Percentiles rank a stretch among this genome's conserved stretches.
Evolutionary conservation across 2,888 invertebrate genomes (phyloP).

Genomic region (Incurvaria masculella): DNA sequence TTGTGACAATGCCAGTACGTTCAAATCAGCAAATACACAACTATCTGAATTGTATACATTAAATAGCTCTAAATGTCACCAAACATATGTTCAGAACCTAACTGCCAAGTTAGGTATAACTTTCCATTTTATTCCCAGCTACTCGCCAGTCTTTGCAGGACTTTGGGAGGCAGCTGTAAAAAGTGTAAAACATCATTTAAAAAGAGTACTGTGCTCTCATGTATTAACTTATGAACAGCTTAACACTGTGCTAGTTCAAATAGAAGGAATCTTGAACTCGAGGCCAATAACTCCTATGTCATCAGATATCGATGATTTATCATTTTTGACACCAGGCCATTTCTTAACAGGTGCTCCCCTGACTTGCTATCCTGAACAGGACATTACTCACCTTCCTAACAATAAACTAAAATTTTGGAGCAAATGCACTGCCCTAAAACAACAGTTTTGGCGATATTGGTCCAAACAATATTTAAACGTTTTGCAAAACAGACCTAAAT

Average conservation of each 20-base stretch:
- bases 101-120: not conserved
- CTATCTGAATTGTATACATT: slow-evolving; percentile 1
- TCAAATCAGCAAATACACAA: slow-evolving; percentile 1
- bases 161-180: slow-evolving; percentile 5
- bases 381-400: not conserved
- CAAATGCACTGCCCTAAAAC: slow-evolving; percentile 1
- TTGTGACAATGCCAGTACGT: slow-evolving; percentile 1
- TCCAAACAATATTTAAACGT: not conserved
- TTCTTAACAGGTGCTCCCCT: not conserved
- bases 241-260: slow-evolving; percentile 4
- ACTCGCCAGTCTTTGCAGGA: slow-evolving; percentile 1
- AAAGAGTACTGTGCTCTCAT: slow-evolving; percentile 4
- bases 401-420: slow-evolving; percentile 2
- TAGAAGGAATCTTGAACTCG: slow-evolving; percentile 8
- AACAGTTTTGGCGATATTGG: slow-evolving; percentile 6
- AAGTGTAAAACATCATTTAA: slow-evolving; percentile 5
- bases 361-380: not conserved
- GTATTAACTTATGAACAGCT: slow-evolving; percentile 7
- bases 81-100: not conserved
- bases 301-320: slow-evolving; percentile 1
- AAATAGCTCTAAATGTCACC: not conserved
- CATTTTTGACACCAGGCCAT: slow-evolving; percentile 6
- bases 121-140: slow-evolving; percentile 1
- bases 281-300: slow-evolving; percentile 3
- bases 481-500: not conserved